phyloP scores from a whole-genome alignment of 2,113 vertebrate species.

The Accipiter virgatus region DNA sequence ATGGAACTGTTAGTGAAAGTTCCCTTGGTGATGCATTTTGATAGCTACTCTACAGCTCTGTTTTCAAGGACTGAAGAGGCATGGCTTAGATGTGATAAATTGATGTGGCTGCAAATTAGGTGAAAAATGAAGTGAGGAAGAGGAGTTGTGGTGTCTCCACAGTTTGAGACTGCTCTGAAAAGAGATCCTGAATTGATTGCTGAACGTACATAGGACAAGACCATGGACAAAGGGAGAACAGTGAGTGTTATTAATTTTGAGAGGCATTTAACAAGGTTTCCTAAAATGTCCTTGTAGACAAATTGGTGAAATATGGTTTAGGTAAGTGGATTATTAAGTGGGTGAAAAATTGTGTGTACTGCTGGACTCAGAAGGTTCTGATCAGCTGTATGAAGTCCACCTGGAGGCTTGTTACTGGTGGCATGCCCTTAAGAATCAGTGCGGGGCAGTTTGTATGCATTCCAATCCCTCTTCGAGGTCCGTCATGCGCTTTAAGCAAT shows the following conservation, averaged over 20 bases:
- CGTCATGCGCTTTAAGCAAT: neutral
- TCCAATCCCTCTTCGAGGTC: neutral
- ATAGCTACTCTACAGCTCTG: neutral
- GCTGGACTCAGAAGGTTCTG: neutral
- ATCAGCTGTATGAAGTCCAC: neutral
- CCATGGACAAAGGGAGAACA: neutral
- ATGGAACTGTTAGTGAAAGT: neutral
- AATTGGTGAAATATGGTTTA: neutral
- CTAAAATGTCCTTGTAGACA: neutral
- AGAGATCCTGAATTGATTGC: neutral
- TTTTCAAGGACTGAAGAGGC: neutral
- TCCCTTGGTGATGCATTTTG: neutral
- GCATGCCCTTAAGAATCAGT: neutral
- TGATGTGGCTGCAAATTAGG: neutral
- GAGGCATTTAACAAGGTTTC: neutral
- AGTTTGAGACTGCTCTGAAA: neutral
- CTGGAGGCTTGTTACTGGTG: neutral
- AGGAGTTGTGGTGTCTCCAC: neutral
- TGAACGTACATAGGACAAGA: neutral
- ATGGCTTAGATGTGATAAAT: neutral
- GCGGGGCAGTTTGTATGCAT: neutral
- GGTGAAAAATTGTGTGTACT: neutral
- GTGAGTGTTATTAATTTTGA: neutral
- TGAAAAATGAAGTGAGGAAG: neutral
- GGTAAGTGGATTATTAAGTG: neutral